These are phyloP conservation scores for Acleris emargana DNA, from an alignment of 2,888 invertebrate species.

Conservation along the genomic window DNA sequence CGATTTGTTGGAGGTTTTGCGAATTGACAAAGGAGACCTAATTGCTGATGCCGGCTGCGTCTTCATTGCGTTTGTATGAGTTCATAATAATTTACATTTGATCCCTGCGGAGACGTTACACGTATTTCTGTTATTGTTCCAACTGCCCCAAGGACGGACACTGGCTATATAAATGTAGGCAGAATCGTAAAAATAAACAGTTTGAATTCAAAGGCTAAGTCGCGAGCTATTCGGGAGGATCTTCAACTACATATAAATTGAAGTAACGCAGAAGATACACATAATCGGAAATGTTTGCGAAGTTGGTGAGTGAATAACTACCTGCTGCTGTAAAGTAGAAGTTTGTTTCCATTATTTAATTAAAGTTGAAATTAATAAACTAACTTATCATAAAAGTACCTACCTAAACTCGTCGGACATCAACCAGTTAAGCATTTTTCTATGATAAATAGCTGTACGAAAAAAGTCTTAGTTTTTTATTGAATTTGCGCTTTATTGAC, in stretches of 20 bases:
- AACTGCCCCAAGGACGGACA: slow-evolving; percentile 67
- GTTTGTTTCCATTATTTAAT: no score
- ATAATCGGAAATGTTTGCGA: slow-evolving; percentile 64
- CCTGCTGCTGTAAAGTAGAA: no score
- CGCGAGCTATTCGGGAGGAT: slow-evolving; percentile 45
- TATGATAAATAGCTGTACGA: no score
- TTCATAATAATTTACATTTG: slow-evolving; percentile 75
- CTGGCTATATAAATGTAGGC: slow-evolving; percentile 72
- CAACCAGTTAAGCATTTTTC: no score
- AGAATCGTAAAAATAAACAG: slow-evolving; percentile 62
- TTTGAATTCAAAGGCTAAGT: slow-evolving; percentile 52
- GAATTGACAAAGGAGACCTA: slow-evolving; percentile 70
- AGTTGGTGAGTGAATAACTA: slow-evolving; percentile 64
- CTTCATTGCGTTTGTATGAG: slow-evolving; percentile 62
- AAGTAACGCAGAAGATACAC: slow-evolving; percentile 18
- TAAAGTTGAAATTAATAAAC: no score
- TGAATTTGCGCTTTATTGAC: no score
- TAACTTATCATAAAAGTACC: no score
- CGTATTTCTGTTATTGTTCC: slow-evolving; percentile 73
- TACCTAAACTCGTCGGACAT: no score
- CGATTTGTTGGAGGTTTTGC: slow-evolving; percentile 53
- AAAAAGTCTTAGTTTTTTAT: no score
- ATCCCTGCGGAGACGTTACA: slow-evolving; percentile 68
- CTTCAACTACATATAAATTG: slow-evolving; percentile 36
- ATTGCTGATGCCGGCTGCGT: slow-evolving; percentile 73